phyloP scores from a whole-genome alignment of 2,888 invertebrate genomes.

The Drosophila robusta region DNA sequence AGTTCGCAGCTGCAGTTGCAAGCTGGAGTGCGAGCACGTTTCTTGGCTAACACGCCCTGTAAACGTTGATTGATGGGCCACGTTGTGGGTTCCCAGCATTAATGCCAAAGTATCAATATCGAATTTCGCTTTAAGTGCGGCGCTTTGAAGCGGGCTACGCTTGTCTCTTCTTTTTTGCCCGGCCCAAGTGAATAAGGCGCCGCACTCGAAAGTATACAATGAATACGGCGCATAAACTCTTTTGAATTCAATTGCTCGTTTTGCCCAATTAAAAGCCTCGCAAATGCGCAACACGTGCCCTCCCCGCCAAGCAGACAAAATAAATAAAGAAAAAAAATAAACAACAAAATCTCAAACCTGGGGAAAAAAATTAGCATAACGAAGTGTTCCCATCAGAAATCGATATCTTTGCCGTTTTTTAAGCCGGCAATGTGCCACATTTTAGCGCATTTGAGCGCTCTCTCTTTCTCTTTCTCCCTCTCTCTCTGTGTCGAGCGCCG shows the following conservation, averaged over 20 bases:
- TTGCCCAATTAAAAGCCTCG: slow-evolving; percentile 13
- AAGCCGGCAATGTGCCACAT: slow-evolving; percentile 7
- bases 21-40: slow-evolving; percentile 63
- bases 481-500: slow-evolving; percentile 39
- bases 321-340: neutral
- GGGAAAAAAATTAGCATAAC: slow-evolving; percentile 68
- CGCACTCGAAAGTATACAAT: slow-evolving; percentile 45
- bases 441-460: slow-evolving; percentile 10
- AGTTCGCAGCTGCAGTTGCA: slow-evolving; percentile 13
- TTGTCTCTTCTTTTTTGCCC: neutral
- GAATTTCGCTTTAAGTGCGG: neutral
- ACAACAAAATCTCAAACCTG: slow-evolving; percentile 8
- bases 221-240: slow-evolving; percentile 11
- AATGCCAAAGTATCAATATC: slow-evolving; percentile 64
- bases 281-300: slow-evolving; percentile 28
- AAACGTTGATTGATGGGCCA: slow-evolving; percentile 62
- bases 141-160: slow-evolving; percentile 17
- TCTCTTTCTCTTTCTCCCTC: neutral
- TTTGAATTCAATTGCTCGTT: neutral
- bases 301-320: neutral
- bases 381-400: slow-evolving; percentile 60
- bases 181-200: neutral
- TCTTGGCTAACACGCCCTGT: too few relatives aligned
- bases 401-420: slow-evolving; percentile 47
- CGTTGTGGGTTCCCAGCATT: slow-evolving; percentile 44